Conservation (phyloP, 2,113 vertebrate species). For the Diadophis punctatus region DNA sequence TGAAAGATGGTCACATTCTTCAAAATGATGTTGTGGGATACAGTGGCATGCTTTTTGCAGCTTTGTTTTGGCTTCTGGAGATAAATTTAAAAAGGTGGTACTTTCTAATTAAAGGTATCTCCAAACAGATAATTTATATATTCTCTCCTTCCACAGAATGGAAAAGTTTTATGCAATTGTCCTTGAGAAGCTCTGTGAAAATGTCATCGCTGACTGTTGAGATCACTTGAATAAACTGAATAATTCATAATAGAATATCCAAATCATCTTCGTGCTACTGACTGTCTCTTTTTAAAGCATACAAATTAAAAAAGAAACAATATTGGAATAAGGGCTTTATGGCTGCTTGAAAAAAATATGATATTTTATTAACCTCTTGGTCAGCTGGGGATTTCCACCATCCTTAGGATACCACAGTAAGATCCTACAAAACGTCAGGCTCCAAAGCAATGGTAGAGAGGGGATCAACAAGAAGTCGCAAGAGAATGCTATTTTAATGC, state of each 20-base stretch:
- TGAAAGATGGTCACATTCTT: neutral
- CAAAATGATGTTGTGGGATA: neutral
- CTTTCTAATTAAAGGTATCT: neutral
- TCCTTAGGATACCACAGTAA: constrained; percentile 1
- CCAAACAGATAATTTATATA: neutral
- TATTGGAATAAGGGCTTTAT: constrained; percentile 37
- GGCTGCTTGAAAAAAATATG: constrained; percentile 22
- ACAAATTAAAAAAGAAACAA: constrained; percentile 34
- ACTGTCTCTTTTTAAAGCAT: constrained; percentile 6
- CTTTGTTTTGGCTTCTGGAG: neutral
- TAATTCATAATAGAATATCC: constrained; percentile 31
- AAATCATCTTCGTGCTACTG: neutral
- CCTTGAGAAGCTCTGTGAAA: constrained; percentile 10
- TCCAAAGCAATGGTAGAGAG: neutral
- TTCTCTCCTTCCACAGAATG: constrained; percentile 10
- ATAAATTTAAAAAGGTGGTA: neutral
- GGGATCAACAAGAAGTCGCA: neutral
- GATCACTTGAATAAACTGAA: constrained; percentile 13
- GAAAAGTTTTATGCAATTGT: constrained; percentile 6
- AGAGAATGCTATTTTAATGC: neutral
- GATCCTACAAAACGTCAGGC: constrained; percentile 27
- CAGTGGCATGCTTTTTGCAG: neutral
- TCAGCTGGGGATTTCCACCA: constrained; percentile 29
- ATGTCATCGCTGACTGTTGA: neutral
- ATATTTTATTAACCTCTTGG: constrained; percentile 50